Evolutionary conservation across 2,888 invertebrate species (phyloP).

Genomic region (Tromatobia lineatoria): DNA sequence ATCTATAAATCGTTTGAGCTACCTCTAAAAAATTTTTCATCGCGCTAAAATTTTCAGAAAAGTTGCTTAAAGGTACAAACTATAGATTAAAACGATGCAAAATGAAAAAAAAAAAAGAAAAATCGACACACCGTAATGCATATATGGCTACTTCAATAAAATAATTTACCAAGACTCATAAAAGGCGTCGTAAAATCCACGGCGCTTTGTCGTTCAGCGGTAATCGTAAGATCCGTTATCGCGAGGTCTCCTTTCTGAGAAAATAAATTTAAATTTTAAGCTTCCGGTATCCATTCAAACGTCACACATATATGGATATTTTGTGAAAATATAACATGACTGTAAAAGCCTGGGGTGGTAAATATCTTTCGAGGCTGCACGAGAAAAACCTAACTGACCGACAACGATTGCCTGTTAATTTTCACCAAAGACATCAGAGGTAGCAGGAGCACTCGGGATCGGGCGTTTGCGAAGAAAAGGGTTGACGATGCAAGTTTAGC

Average conservation of each 20-base stretch:
- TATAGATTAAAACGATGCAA: too few relatives aligned
- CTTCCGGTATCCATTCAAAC: neutral
- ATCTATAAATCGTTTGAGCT: too few relatives aligned
- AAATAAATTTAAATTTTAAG: conserved; percentile 11
- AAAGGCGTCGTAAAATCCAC: conserved; percentile 98
- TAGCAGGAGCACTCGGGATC: conserved; percentile 50
- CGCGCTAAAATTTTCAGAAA: too few relatives aligned
- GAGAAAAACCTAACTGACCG: conserved; percentile 49
- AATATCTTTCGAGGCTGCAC: conserved; percentile 4
- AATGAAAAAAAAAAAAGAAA: too few relatives aligned
- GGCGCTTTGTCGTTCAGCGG: conserved; percentile 94
- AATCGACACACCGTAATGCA: too few relatives aligned
- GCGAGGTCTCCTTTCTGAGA: conserved; percentile 94
- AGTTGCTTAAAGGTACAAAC: too few relatives aligned
- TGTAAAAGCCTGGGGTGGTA: neutral
- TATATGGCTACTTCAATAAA: neutral
- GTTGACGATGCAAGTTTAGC: neutral
- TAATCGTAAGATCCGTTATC: conserved; percentile 96
- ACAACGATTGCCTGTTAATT: neutral
- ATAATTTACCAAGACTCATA: conserved; percentile 92
- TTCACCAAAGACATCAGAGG: conserved; percentile 14
- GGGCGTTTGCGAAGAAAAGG: neutral
- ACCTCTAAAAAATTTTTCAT: too few relatives aligned
- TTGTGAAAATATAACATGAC: neutral
- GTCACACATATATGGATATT: neutral